Evolutionary conservation across 2,113 vertebrate genomes (phyloP).

Genomic region (Xiphophorus couchianus): DNA sequence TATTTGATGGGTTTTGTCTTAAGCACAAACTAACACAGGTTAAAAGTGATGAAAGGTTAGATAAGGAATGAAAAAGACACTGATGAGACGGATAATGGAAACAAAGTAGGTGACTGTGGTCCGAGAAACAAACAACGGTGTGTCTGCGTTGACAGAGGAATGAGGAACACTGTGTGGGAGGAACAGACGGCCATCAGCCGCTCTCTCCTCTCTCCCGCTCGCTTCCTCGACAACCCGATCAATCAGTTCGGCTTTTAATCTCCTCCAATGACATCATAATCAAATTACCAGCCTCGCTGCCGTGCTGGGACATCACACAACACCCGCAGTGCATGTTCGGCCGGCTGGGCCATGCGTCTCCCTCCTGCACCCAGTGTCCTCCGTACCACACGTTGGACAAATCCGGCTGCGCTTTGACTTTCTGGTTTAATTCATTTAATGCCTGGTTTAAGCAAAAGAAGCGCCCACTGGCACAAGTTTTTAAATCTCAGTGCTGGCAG

Average conservation of each 20-base stretch:
- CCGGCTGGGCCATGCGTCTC: background rate
- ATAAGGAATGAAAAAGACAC: background rate
- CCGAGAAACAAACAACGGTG: background rate
- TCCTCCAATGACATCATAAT: conserved; percentile 74
- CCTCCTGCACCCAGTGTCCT: background rate
- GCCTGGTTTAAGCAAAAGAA: conserved; percentile 22
- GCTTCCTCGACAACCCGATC: conserved; percentile 55
- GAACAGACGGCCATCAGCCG: conserved; percentile 12
- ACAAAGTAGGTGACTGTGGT: background rate
- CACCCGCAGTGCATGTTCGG: background rate
- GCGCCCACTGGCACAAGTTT: conserved; percentile 10
- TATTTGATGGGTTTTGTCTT: background rate
- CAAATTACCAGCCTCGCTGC: conserved; percentile 57
- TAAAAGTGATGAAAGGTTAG: conserved; percentile 3
- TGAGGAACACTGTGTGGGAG: conserved; percentile 8
- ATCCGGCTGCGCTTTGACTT: conserved; percentile 12
- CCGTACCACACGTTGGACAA: background rate
- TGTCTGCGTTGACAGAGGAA: conserved; percentile 14
- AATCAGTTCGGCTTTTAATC: conserved; percentile 80
- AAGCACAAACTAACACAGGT: background rate
- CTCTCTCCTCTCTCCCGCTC: conserved; percentile 37
- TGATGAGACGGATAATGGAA: conserved; percentile 8
- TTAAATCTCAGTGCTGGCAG: conserved; percentile 36
- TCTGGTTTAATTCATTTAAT: conserved; percentile 20
- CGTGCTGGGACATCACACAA: background rate